Evolutionary conservation across 35 echinoderm and acorn worm genomes (phyloP), one percentile per base, ranked within the genome.

Genomic region (Heliocidaris tuberculata): DNA sequence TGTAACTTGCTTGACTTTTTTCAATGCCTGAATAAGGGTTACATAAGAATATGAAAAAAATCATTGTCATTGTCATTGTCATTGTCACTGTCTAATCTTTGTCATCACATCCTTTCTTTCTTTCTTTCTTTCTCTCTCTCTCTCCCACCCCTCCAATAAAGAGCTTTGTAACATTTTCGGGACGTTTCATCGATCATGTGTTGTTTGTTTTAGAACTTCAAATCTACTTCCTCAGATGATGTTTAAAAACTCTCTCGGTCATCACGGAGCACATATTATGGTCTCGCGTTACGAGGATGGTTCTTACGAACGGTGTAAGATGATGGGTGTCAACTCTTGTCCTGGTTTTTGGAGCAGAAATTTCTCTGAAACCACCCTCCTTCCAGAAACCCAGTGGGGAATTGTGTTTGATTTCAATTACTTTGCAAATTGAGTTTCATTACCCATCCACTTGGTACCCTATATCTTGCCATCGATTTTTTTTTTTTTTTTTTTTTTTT

Each of bases 341-440:
- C 65, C 65, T 78, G 65, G 5, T 78, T 78, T n/a, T 4, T 78
- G 27, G 65, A 78, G 65, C 65, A 19, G 65, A 78, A 78, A 78
- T 78, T 78, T 78, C 65, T 7, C 21, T 24, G 21, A 78, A 78
- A 78, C 65, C 27, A n/a, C 65, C 27, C 65, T 78, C 65, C 65
- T 78, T 27, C 65, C 65, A 78, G 21, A 7, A 78, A 78, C 2
- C 65, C 65, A 19, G 7, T 21, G 65, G 65, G 65, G 65, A 78
- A 78, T 78, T 78, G 65, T 78, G 65, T 78, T 78, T 78, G 65
- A 78, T 78, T 78, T 78, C 65, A 78, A 78, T 78, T 78, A 78
- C 19, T n/a, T 19, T 78, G 65, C 65, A 78, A 78, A 78, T 78
- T 78, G 65, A 78, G 65, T 78, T 78, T 78, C 65, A 78, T 78